A percentile compares a stretch with the other conserved stretches of the same genome.
phyloP scores from a whole-genome alignment of 2,888 invertebrate species.

The Choreutis nemorana region DNA sequence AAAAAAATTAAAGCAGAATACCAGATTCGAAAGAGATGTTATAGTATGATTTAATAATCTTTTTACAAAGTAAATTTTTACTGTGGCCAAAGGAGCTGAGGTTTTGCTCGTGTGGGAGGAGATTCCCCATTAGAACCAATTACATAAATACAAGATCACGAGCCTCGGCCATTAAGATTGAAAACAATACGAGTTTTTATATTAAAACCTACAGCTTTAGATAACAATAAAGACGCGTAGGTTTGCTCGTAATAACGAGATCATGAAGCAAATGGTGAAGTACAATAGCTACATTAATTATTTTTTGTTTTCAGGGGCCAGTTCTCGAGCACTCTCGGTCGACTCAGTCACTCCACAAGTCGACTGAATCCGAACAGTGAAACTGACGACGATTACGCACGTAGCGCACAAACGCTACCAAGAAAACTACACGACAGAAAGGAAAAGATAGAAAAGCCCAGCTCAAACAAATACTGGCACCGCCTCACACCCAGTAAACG shows the following conservation, averaged over 20 bases:
- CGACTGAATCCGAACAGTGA: constrained; percentile 69
- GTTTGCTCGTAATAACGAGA: constrained; percentile 31
- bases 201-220: constrained; percentile 23
- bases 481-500: constrained; percentile 61
- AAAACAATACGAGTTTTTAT: constrained; percentile 52
- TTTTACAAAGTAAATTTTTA: no score
- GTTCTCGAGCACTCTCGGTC: constrained; percentile 78
- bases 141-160: constrained; percentile 42
- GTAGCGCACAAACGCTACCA: constrained; percentile 80
- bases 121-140: constrained; percentile 52
- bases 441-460: constrained; percentile 52
- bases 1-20: no score
- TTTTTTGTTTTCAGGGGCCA: constrained; percentile 68
- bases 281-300: constrained; percentile 13
- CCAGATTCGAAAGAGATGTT: no score
- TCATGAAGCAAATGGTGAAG: constrained; percentile 18
- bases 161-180: no score
- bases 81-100: no score
- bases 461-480: constrained; percentile 53
- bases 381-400: constrained; percentile 56
- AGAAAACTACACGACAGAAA: constrained; percentile 67
- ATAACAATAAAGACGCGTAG: constrained; percentile 48
- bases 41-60: no score
- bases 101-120: constrained; percentile 46
- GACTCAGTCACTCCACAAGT: constrained; percentile 84